Conservation (phyloP, 2,888 invertebrate genomes). For the Chymomyza fuscimana region DNA sequence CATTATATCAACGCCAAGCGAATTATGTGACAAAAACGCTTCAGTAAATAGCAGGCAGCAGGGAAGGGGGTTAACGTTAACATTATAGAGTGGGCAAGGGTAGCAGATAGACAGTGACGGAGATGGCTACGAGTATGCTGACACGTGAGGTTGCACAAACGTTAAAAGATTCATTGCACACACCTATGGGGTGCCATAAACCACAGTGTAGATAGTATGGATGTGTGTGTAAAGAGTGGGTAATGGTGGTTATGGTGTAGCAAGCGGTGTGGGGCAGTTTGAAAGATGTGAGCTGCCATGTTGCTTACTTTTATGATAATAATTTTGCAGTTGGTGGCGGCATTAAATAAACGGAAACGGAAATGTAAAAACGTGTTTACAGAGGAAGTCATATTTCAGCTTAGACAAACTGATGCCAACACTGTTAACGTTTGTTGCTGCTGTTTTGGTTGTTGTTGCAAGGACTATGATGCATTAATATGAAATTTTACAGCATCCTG, state of each 20-base stretch:
- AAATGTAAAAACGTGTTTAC: conserved; percentile 73
- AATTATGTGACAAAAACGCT: conserved; percentile 49
- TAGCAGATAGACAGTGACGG: background rate
- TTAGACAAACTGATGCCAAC: conserved; percentile 60
- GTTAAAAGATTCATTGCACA: conserved; percentile 67
- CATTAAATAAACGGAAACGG: conserved; percentile 64
- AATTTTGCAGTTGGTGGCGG: conserved; percentile 56
- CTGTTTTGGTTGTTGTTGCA: conserved; percentile 32
- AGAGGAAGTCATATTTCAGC: conserved; percentile 71
- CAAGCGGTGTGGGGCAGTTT: background rate
- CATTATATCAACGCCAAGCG: conserved; percentile 25
- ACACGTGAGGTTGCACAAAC: conserved; percentile 52
- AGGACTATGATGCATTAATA: conserved; percentile 70
- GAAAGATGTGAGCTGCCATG: conserved; percentile 31
- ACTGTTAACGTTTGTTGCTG: conserved; percentile 12
- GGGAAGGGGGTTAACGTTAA: conserved; percentile 33
- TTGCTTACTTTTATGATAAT: conserved; percentile 68
- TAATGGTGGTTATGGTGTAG: background rate
- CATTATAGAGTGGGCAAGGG: conserved; percentile 14
- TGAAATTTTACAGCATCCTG: conserved; percentile 58
- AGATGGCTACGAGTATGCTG: conserved; percentile 13
- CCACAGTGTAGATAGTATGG: conserved; percentile 38
- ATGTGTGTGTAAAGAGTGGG: background rate
- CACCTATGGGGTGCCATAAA: conserved; percentile 51
- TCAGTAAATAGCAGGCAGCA: conserved; percentile 35